Base-by-base conservation (phyloP, 2,888 invertebrate genomes). In the Eristalis arbustorum region DNA sequence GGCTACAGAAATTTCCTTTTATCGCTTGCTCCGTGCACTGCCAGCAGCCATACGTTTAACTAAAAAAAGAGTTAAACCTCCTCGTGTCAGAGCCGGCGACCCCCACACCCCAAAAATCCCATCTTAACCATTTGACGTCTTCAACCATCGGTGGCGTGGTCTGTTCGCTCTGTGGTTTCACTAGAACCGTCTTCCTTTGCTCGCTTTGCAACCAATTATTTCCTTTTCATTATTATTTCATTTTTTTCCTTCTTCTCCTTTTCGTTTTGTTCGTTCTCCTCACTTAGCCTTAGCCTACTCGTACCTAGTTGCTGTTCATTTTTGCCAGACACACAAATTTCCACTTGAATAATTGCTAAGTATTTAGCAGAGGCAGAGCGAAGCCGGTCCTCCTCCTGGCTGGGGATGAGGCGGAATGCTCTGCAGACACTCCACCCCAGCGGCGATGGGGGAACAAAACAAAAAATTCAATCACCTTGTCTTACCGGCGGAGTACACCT, bases 271-370 rank as follows among this genome's bases (percentile, higher is more conserved):
- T 42, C 49, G 34, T n/a, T n/a, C 42, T 34, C 18, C 13, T 49
- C 6, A 8, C 42, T 61, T 72, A 62, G 68, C 56, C 64, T 37
- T 23, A 37, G 1, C 10, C n/a, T n/a, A n/a, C n/a, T n/a, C 8
- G 31, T 31, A 31, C 31, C 31, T 31, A 10, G 49, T 72, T 18
- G 63, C 73, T 69, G 73, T 69, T 77, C 81, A 81, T 85, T 85
- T 81, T 71, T 81, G 74, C 85, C 85, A 85, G 85, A 81, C 85
- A 78, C 77, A 85, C 81, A 81, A 77, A 85, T 82, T 85, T 85
- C 81, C 85, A 85, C 81, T 85, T 78, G 85, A 85, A 78, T 81
- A 85, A 85, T 82, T 85, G 74, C 77, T 62, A 85, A 85, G 81
- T 78, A 85, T 85, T 85, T 85, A 85, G 77, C 81, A 23, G 59